Base-by-base conservation (phyloP, 2,113 vertebrate species). In the Rhodinocichla rosea region DNA sequence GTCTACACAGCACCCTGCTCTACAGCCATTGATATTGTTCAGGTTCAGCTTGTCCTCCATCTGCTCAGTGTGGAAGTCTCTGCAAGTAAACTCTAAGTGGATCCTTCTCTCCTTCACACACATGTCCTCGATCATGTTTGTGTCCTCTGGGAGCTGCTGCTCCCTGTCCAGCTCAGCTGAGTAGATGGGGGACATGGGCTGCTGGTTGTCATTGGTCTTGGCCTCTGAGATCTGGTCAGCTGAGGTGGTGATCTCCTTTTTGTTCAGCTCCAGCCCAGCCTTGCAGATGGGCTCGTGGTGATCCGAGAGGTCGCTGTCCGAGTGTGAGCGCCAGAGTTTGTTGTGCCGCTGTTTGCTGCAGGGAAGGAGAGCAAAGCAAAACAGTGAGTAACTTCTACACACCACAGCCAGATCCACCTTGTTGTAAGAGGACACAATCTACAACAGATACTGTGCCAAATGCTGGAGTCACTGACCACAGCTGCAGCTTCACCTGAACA, bases 321-420 rank as follows among this genome's bases (percentile, higher is more conserved):
- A 99, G 97, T 99, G 99, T 0, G 99, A 99, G 76, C 99, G 98
- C 99, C 99, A 99, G 24, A 99, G 98, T 83, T 99, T 99, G 87
- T 99, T 99, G 90, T 99, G 99, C 13, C 99, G 97, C 94, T 99
- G 99, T 96, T 99, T 99, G 97, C 99, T 99, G 98, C 2, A 14
- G 82, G 96, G 52, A 53, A 86, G 83, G 96, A 88, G 40, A 85
- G 73, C 62, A 68, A 68, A 65, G 4, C 32, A 59, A 32, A 49
- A 75, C 13, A 32, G 1, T 73, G 73, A 89, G 57, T 5, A 9
- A 68, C 21, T 88, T 56, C 45, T 55, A 60, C 8, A 12, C 0
- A 32, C 13, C 59, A 59, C 71, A 67, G 74, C 45, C 83, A 92
- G 57, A 74, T 39, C 45, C 57, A 82, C 68, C 81, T 52, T 19